Evolutionary conservation across 2,113 vertebrate genomes (phyloP), one percentile per base, ranked within the genome.

Genomic region (Uria aalge): DNA sequence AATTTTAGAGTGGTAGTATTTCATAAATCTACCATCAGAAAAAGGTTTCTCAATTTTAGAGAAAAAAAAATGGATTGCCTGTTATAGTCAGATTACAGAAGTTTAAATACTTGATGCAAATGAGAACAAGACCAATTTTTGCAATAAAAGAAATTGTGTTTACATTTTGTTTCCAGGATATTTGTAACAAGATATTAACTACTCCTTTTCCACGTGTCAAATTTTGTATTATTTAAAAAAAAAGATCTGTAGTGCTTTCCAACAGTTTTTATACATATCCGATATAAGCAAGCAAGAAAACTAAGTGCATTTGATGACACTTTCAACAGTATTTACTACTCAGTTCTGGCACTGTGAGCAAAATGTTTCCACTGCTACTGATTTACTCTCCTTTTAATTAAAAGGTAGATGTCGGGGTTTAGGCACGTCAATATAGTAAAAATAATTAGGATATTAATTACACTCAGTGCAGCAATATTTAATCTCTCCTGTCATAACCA

Each of bases 371-470:
- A 68, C 3, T 72, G 69, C 85, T 85, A 86, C 21, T 62, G 27
- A 73, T 56, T 94, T 79, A 88, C 57, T 87, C 40, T 66, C n/a
- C 20, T 62, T 85, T 94, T 90, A 90, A 94, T 90, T 76, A 95
- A 94, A 73, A 64, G 41, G 18, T 48, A 68, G 75, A 67, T 38
- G 15, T 68, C 12, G n/a, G 10, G 83, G 50, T 41, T 29, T 41
- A 64, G 27, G 62, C 27, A 41, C 6, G 12, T 63, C 73, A 90
- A 85, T 62, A 68, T 24, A 74, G 34, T 32, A 95, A 94, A 96
- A 94, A 91, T 43, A 92, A 96, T 92, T 69, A 94, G 52, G 69
- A 59, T 85, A 86, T 75, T 93, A 93, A 91, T 96, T 91, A 94
- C 69, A 62, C 20, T 36, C 72, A 74, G 15, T 50, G 69, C 2